Conservation (phyloP, 2,797 vertebrate species). For the Tinamus major region DNA sequence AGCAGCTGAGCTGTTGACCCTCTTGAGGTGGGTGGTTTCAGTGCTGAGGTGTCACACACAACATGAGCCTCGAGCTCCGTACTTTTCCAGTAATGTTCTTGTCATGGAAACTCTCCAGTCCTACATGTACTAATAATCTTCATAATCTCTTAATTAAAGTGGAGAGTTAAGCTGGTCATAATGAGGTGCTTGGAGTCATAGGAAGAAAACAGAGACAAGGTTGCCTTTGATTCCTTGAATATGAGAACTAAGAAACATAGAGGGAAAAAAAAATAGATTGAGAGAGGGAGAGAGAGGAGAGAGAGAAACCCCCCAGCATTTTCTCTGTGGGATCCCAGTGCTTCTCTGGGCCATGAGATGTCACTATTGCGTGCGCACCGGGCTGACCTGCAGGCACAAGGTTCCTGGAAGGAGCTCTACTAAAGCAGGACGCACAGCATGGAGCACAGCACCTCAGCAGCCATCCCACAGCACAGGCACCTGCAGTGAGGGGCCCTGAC, state of each 20-base stretch:
- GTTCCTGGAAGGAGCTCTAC: neutral
- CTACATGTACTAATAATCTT: neutral
- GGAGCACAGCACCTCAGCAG: neutral
- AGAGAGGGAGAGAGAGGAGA: fast-evolving
- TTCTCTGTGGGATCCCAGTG: neutral
- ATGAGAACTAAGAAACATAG: neutral
- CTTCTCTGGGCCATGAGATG: conserved; percentile 47
- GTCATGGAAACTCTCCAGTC: neutral
- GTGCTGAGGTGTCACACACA: neutral
- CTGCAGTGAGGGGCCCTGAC: no score
- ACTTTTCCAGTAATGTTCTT: neutral
- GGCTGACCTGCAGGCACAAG: neutral
- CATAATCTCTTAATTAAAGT: conserved; percentile 25
- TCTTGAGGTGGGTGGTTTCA: neutral
- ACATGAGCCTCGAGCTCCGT: neutral
- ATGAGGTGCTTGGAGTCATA: neutral
- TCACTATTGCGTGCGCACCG: conserved; percentile 39
- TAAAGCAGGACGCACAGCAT: neutral
- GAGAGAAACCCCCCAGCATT: neutral
- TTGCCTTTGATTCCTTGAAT: conserved; percentile 1
- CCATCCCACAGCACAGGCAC: neutral
- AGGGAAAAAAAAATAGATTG: neutral
- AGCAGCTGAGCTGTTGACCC: neutral
- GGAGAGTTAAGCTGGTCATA: conserved; percentile 4
- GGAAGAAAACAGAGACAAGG: neutral